Percentiles rank a stretch among this genome's conserved stretches.
phyloP scores from a whole-genome alignment of 2,113 vertebrate species.

The Bufo gargarizans region DNA sequence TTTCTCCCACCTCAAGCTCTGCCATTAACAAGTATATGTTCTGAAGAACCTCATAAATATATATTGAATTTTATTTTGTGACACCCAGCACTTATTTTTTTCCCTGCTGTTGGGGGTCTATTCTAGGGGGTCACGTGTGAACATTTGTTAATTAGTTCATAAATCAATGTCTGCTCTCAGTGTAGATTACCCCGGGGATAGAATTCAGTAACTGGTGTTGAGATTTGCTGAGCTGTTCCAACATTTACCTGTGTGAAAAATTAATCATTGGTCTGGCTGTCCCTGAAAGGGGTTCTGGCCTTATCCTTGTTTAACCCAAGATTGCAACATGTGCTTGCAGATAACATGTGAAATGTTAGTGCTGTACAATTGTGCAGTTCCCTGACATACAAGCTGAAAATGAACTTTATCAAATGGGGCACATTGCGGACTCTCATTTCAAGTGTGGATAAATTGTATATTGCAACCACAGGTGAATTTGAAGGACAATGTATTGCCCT shows the following conservation, averaged over 20 bases:
- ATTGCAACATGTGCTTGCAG: neutral
- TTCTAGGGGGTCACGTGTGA: conserved; percentile 62
- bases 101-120: conserved; percentile 67
- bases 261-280: conserved; percentile 46
- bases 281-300: conserved; percentile 36
- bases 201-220: conserved; percentile 42
- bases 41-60: conserved; percentile 81
- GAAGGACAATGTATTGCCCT: no score
- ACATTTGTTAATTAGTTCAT: conserved; percentile 77
- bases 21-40: conserved; percentile 67
- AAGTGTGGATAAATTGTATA: neutral
- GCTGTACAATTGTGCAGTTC: neutral
- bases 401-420: neutral
- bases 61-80: conserved; percentile 81
- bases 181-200: conserved; percentile 72
- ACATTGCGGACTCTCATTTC: neutral
- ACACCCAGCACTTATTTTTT: conserved; percentile 72
- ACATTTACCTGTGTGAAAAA: conserved; percentile 55
- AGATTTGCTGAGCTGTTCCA: conserved; percentile 55
- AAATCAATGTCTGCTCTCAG: conserved; percentile 71
- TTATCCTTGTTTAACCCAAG: conserved; percentile 42
- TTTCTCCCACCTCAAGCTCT: conserved; percentile 72
- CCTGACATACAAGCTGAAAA: neutral
- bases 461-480: neutral
- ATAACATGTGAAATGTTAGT: neutral